Evolutionary conservation across 2,797 vertebrate genomes (phyloP).

Genomic region (Poecilia picta): DNA sequence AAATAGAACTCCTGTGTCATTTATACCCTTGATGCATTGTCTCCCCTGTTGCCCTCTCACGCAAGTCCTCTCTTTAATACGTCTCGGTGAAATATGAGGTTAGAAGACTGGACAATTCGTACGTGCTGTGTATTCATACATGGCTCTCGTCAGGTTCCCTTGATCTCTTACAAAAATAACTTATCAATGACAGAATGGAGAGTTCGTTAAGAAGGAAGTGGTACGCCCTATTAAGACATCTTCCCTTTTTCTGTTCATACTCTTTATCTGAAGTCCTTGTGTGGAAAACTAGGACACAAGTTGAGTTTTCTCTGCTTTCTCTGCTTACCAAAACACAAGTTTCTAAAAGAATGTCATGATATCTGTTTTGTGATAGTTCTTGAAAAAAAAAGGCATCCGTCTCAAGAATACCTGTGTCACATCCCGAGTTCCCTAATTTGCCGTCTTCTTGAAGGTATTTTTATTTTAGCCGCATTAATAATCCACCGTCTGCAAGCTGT

Average conservation of each 20-base stretch:
- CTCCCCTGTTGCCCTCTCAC: constrained; percentile 1
- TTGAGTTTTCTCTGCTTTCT: constrained; percentile 32
- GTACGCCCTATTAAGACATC: constrained; percentile 65
- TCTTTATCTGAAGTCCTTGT: constrained; percentile 47
- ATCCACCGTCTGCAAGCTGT: constrained; percentile 39
- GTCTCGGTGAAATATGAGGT: constrained; percentile 13
- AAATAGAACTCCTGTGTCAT: constrained; percentile 2
- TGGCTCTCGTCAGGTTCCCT: constrained; percentile 68
- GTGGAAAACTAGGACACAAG: constrained; percentile 15
- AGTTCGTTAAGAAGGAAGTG: constrained; percentile 75
- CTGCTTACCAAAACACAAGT: constrained; percentile 20
- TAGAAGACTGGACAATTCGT: constrained; percentile 5
- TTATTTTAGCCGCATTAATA: constrained; percentile 52
- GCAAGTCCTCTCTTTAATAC: constrained; percentile 7
- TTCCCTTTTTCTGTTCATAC: constrained; percentile 32
- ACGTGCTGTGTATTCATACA: constrained; percentile 21
- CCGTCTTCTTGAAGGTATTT: constrained; percentile 13
- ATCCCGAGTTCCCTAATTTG: constrained; percentile 21
- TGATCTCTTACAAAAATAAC: constrained; percentile 81
- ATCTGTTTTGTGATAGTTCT: not conserved
- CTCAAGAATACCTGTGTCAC: constrained; percentile 11
- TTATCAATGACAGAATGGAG: constrained; percentile 79
- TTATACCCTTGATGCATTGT: not conserved
- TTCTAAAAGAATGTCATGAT: constrained; percentile 23
- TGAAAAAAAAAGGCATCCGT: not conserved